These are phyloP conservation scores for Sebastes cheni DNA, from an alignment of 2,797 vertebrate genomes.

Conservation along the genomic window DNA sequence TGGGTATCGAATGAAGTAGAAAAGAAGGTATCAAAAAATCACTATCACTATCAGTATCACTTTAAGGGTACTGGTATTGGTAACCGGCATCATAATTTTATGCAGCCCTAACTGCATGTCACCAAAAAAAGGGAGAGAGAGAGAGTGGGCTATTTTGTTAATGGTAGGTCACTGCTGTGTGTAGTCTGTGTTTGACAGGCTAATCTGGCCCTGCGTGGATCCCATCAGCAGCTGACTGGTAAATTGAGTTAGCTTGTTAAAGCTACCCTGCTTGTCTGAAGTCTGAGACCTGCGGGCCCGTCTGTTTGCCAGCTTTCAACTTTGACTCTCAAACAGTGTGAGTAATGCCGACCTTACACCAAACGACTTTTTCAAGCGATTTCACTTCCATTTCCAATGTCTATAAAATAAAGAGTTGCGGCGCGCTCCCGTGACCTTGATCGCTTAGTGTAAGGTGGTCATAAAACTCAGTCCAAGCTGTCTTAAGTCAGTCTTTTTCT, in stretches of 20 bases:
- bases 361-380: too few species aligned
- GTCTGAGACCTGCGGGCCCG: slow-evolving; percentile 20
- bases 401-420: background rate
- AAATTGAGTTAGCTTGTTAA: slow-evolving; percentile 77
- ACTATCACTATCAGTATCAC: background rate
- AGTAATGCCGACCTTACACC: background rate
- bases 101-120: background rate
- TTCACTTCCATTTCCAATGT: background rate
- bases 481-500: too few species aligned
- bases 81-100: background rate
- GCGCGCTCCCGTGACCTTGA: too few species aligned
- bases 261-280: slow-evolving; percentile 51
- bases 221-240: slow-evolving; percentile 72
- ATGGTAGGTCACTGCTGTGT: slow-evolving; percentile 7
- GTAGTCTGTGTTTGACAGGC: slow-evolving; percentile 46
- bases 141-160: background rate
- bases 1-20: background rate
- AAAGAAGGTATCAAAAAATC: background rate
- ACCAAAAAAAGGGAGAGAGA: background rate
- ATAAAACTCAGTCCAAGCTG: too few species aligned
- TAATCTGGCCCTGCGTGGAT: slow-evolving; percentile 69
- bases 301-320: slow-evolving; percentile 12
- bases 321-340: slow-evolving; percentile 3
- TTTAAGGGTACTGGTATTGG: background rate
- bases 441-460: too few species aligned